Conservation (phyloP, 2,113 vertebrate species). For the Butorides virescens region DNA sequence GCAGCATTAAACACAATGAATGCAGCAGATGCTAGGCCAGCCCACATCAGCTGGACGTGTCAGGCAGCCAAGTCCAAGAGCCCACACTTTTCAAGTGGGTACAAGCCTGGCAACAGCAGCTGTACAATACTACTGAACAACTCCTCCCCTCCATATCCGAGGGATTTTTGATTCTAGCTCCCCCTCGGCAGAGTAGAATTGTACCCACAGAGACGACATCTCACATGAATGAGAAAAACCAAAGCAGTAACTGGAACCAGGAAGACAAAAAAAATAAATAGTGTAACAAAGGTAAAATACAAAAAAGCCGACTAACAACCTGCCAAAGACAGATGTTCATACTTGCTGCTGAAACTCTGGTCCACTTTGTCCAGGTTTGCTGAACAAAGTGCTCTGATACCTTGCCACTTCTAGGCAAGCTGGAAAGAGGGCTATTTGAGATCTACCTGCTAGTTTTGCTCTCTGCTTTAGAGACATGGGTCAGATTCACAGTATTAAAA, state of each 20-base stretch:
- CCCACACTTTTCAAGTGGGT: slow-evolving; percentile 77
- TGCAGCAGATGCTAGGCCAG: slow-evolving; percentile 87
- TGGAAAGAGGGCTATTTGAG: not conserved
- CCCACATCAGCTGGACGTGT: slow-evolving; percentile 81
- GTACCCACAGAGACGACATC: not conserved
- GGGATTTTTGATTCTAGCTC: slow-evolving; percentile 54
- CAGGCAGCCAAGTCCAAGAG: slow-evolving; percentile 76
- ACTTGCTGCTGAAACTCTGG: not conserved
- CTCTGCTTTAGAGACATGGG: not conserved
- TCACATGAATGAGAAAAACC: not conserved
- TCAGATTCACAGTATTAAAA: not conserved
- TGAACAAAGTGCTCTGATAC: slow-evolving; percentile 47
- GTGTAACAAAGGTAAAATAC: not conserved
- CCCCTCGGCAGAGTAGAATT: not conserved
- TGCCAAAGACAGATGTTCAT: slow-evolving; percentile 40
- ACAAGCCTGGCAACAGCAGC: slow-evolving; percentile 67
- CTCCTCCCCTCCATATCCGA: slow-evolving; percentile 34
- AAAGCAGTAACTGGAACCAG: not conserved
- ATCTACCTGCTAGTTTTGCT: not conserved
- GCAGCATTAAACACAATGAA: slow-evolving; percentile 87
- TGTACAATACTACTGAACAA: slow-evolving; percentile 45
- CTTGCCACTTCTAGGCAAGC: slow-evolving; percentile 36
- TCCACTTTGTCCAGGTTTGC: slow-evolving; percentile 43
- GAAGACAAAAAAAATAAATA: not conserved
- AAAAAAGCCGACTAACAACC: not conserved